Conservation (phyloP, 2,113 vertebrate species). For the Brienomyrus longianalis region DNA sequence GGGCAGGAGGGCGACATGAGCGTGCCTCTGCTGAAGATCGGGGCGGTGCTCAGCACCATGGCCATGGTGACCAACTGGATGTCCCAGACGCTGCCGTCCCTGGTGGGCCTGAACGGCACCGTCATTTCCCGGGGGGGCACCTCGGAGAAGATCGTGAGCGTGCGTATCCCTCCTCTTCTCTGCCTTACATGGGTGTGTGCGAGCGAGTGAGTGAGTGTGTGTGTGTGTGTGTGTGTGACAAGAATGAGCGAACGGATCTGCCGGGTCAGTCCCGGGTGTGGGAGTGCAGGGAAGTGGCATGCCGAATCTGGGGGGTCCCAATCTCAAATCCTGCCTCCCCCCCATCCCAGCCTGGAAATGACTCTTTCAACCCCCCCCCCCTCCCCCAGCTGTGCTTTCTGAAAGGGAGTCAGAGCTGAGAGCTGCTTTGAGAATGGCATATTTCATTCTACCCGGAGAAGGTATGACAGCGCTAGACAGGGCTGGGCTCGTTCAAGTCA, state of each 20-base stretch:
- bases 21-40: slow-evolving; percentile 80
- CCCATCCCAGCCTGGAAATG: background rate
- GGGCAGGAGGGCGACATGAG: slow-evolving; percentile 62
- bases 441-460: background rate
- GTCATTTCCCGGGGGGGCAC: slow-evolving; percentile 73
- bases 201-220: background rate
- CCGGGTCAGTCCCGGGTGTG: background rate
- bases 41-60: slow-evolving; percentile 86
- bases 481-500: background rate
- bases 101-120: slow-evolving; percentile 83
- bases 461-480: background rate
- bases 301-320: background rate
- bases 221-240: background rate
- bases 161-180: slow-evolving; percentile 50
- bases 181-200: background rate
- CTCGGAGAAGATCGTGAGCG: slow-evolving; percentile 83
- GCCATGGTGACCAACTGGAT: slow-evolving; percentile 90
- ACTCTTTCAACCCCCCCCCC: background rate
- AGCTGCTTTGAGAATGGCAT: background rate
- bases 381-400: background rate
- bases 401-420: background rate
- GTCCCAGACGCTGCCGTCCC: slow-evolving; percentile 80
- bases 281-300: background rate
- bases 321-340: background rate
- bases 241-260: no score